A percentile compares a stretch with the other conserved stretches of the same genome.
These are phyloP conservation scores for Macroramphosus scolopax DNA, from an alignment of 2,797 vertebrate genomes.

Conservation along the genomic window DNA sequence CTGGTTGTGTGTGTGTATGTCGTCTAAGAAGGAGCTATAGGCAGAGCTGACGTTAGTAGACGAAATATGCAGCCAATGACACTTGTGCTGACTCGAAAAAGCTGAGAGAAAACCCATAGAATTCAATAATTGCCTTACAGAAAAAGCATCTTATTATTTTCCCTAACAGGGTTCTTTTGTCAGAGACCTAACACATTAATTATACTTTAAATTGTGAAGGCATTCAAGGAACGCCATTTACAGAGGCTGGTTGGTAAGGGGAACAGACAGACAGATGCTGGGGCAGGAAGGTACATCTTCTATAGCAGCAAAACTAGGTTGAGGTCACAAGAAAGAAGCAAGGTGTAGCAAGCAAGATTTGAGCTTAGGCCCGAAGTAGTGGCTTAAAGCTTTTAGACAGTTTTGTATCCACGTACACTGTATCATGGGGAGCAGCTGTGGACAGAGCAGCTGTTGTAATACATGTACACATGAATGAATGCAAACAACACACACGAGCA, in stretches of 20 bases:
- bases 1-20: conserved; percentile 32
- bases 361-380: conserved; percentile 9
- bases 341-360: conserved; percentile 16
- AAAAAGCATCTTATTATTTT: neutral
- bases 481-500: conserved; percentile 17
- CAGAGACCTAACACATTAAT: neutral
- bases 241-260: conserved; percentile 1
- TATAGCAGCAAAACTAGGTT: conserved; percentile 1
- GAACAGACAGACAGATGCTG: neutral
- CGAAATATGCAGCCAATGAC: conserved; percentile 8
- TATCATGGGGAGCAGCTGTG: conserved; percentile 62
- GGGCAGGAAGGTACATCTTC: neutral
- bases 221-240: conserved; percentile 5
- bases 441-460: conserved; percentile 63
- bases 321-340: conserved; percentile 13
- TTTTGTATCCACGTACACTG: conserved; percentile 23
- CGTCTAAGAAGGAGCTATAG: conserved; percentile 31
- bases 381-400: conserved; percentile 19
- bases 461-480: conserved; percentile 40
- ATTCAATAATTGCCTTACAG: neutral
- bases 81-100: conserved; percentile 5
- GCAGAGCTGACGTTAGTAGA: conserved; percentile 2
- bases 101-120: neutral
- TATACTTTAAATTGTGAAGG: neutral
- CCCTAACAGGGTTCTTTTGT: neutral